These are phyloP conservation scores for Melipona quadrifasciata DNA, from an alignment of 1,140 invertebrate genomes.

Conservation along the genomic window DNA sequence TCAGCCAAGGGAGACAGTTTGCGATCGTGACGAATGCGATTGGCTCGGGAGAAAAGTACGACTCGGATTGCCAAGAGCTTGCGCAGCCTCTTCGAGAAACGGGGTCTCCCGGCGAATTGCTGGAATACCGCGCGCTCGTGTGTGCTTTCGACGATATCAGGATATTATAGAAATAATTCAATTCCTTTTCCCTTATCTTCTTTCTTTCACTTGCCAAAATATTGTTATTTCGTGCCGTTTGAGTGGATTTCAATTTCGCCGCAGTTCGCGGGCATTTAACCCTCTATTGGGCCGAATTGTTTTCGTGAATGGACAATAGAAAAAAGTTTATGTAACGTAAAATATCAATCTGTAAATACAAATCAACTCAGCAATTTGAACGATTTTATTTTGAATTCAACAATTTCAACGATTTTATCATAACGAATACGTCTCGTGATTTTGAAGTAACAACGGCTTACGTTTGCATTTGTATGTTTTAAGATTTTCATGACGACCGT, in stretches of 20 bases:
- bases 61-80: conserved; percentile 42
- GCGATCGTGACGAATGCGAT: conserved; percentile 57
- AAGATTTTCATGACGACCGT: too few species aligned
- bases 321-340: too few species aligned
- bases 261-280: neutral
- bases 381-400: too few species aligned
- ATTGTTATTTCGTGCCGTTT: neutral
- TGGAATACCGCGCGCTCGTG: neutral
- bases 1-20: conserved; percentile 52
- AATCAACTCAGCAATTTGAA: too few species aligned
- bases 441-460: too few species aligned
- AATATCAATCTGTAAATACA: too few species aligned
- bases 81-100: conserved; percentile 54
- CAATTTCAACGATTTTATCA: too few species aligned
- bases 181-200: too few species aligned
- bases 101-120: neutral
- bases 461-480: too few species aligned
- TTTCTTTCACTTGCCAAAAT: neutral
- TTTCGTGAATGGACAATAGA: too few species aligned
- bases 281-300: too few species aligned
- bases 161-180: neutral
- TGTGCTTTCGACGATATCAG: neutral
- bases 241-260: conserved; percentile 4
- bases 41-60: conserved; percentile 26
- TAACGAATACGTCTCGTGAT: too few species aligned